These are phyloP conservation scores for Gonioctena quinquepunctata DNA, from an alignment of 1,140 invertebrate genomes.

Conservation along the genomic window DNA sequence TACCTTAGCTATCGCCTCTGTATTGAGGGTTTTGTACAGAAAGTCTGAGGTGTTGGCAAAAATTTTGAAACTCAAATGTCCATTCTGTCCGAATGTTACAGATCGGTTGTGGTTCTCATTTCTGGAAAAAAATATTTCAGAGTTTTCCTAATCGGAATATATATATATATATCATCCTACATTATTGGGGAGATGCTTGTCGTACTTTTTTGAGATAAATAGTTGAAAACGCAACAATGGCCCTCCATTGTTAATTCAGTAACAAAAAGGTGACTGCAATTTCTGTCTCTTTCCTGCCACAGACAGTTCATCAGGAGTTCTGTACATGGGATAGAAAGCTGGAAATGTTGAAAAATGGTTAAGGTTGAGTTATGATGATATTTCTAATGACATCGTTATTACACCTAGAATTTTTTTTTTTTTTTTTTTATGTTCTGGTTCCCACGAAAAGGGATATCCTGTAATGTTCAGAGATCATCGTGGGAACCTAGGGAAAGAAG, in stretches of 20 bases:
- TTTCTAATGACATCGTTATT: too few species aligned
- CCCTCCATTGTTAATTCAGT: conserved; percentile 59
- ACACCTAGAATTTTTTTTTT: too few species aligned
- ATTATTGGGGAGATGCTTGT: conserved; percentile 6
- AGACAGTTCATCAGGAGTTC: conserved; percentile 57
- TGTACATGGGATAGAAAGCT: conserved; percentile 60
- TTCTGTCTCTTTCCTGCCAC: conserved; percentile 51
- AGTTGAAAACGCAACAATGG: conserved; percentile 65
- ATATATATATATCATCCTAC: too few species aligned
- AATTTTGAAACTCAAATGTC: not conserved
- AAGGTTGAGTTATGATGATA: conserved; percentile 8
- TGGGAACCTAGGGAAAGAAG: too few species aligned
- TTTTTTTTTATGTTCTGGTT: too few species aligned
- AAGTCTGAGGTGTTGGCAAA: not conserved
- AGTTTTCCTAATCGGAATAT: too few species aligned
- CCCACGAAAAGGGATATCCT: too few species aligned
- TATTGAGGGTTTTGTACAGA: not conserved
- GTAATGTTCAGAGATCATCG: too few species aligned
- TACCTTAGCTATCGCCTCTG: not conserved
- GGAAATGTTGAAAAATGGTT: too few species aligned
- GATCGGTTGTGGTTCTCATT: not conserved
- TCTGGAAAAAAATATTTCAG: conserved; percentile 26
- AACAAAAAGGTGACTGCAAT: conserved; percentile 57
- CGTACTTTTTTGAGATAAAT: conserved; percentile 30
- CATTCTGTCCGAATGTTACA: not conserved